Evolutionary conservation across 92 coral and sea anemone species (phyloP).

Genomic region (Porites rus): DNA sequence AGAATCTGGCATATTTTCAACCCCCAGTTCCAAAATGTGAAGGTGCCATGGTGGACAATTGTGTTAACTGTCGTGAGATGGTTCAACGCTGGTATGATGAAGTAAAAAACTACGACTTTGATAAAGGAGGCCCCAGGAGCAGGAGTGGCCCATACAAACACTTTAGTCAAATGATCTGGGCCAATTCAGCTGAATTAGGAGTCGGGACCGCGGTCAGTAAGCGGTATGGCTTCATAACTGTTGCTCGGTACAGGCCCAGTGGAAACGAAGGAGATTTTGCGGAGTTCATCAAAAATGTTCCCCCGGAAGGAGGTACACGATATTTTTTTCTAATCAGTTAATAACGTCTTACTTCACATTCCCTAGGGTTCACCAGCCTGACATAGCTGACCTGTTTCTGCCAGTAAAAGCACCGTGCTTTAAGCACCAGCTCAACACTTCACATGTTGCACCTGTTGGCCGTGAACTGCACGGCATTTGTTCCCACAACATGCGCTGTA

Average conservation of each 20-base stretch:
- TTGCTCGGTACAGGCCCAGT: constrained; percentile 92
- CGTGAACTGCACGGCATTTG: too few relatives aligned
- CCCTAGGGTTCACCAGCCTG: too few relatives aligned
- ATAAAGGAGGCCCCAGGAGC: constrained; percentile 68
- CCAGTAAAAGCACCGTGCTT: too few relatives aligned
- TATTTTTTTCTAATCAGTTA: background rate
- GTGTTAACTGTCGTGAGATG: constrained; percentile 92
- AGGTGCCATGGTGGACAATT: constrained; percentile 80
- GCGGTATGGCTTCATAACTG: constrained; percentile 92
- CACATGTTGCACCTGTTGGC: too few relatives aligned
- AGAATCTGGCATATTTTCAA: constrained; percentile 91
- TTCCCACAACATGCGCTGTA: too few relatives aligned
- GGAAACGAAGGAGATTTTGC: constrained; percentile 71
- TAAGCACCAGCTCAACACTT: too few relatives aligned
- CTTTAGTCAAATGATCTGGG: constrained; percentile 93
- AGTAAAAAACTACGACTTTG: constrained; percentile 82
- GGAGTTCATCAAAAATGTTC: constrained; percentile 76
- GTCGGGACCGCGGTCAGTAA: constrained; percentile 96
- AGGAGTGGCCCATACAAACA: constrained; percentile 71
- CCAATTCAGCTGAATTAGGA: constrained; percentile 91
- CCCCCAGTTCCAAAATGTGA: constrained; percentile 88
- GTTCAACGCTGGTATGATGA: constrained; percentile 98
- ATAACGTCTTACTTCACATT: too few relatives aligned
- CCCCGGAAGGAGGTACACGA: constrained; percentile 86
- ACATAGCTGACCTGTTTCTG: too few relatives aligned